phyloP scores from a whole-genome alignment of 2,113 vertebrate species.

The Periophthalmodon schlosseri region DNA sequence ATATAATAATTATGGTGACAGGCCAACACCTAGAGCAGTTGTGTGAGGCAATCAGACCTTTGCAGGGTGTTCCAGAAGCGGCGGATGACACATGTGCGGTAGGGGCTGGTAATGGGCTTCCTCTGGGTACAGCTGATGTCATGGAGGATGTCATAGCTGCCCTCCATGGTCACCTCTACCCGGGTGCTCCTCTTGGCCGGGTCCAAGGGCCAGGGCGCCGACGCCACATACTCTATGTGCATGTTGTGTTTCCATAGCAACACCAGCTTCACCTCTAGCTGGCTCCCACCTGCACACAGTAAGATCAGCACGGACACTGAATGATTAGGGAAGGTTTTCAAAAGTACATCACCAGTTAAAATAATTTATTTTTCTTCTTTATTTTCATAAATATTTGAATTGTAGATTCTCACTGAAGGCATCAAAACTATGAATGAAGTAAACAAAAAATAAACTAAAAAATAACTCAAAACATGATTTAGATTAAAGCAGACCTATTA shows the following conservation, averaged over 20 bases:
- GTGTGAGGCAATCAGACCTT: conserved; percentile 75
- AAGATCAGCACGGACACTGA: not conserved
- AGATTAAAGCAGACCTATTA: too few relatives aligned
- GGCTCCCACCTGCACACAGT: conserved; percentile 81
- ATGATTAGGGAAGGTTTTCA: not conserved
- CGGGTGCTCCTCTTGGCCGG: conserved; percentile 82
- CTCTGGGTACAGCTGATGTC: conserved; percentile 97
- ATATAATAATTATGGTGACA: too few relatives aligned
- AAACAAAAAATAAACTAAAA: too few relatives aligned
- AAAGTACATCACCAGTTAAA: too few relatives aligned
- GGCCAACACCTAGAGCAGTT: too few relatives aligned
- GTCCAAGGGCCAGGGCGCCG: conserved; percentile 91
- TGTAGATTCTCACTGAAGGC: too few relatives aligned
- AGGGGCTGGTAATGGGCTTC: conserved; percentile 95
- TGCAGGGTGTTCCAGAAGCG: conserved; percentile 99
- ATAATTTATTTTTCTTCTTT: too few relatives aligned
- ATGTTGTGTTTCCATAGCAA: conserved; percentile 99
- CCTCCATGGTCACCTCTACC: conserved; percentile 98
- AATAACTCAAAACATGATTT: too few relatives aligned
- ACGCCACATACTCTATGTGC: conserved; percentile 92
- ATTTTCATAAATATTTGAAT: too few relatives aligned
- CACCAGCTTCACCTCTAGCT: conserved; percentile 94
- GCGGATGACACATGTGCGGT: conserved; percentile 94
- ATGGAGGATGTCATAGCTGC: conserved; percentile 96
- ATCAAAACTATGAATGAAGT: too few relatives aligned